A percentile compares a stretch with the other conserved stretches of the same genome.
Conservation (phyloP, 2,113 vertebrate species). For the Podilymbus podiceps region DNA sequence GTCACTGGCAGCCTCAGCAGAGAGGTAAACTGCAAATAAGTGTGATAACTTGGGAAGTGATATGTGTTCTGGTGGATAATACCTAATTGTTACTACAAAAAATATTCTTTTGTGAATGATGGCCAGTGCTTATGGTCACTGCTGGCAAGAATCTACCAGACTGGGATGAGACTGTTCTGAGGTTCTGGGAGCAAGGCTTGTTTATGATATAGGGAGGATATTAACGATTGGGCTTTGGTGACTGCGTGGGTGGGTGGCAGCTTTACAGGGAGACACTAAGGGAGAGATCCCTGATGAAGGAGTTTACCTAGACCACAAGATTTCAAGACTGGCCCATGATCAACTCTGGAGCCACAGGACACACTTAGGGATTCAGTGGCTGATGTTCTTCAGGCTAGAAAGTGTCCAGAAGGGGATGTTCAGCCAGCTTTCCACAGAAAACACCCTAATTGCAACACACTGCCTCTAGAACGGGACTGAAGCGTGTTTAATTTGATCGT, state of each 20-base stretch:
- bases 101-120: not conserved
- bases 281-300: not conserved
- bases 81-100: not conserved
- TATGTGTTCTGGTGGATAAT: not conserved
- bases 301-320: not conserved
- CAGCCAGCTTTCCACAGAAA: not conserved
- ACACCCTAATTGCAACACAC: not conserved
- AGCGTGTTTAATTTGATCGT: not conserved
- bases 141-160: not conserved
- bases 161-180: not conserved
- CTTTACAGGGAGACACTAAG: not conserved
- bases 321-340: fast-evolving
- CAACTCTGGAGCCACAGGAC: not conserved
- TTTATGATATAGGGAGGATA: not conserved
- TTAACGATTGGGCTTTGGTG: not conserved
- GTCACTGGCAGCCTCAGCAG: not conserved
- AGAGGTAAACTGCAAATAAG: not conserved
- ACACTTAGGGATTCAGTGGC: not conserved
- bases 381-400: not conserved
- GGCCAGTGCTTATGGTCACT: not conserved
- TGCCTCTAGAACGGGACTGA: not conserved
- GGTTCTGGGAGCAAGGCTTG: not conserved
- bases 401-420: not conserved
- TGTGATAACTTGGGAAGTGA: not conserved
- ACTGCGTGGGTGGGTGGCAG: fast-evolving